Base-by-base conservation (phyloP, 2,888 invertebrate species). In the Noctua janthina region DNA sequence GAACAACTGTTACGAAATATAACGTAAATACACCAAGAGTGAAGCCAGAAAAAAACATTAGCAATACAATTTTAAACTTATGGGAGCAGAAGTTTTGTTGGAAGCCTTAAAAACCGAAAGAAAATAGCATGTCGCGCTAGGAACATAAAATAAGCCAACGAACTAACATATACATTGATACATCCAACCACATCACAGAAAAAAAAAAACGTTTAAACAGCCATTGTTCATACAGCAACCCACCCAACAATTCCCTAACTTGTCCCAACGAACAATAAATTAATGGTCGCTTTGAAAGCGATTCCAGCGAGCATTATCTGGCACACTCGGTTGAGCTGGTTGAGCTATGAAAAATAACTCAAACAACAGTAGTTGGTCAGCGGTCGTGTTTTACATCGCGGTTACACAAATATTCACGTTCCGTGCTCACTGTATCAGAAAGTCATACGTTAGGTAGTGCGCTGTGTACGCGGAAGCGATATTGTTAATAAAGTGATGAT, bases 341-440 rank as follows among this genome's bases (percentile, higher is more conserved):
- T 81, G 79, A 78, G 74, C 89, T 90, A 90, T 85, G 89, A 88
- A 87, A 87, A 82, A 90, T 83, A 85, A 88, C 78, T 85, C 75
- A 71, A 79, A 87, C 83, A 85, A 74, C 85, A 75, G 85, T 84
- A 91, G 90, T 89, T 90, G 90, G 92, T 91, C 92, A 91, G 90
- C 91, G 90, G 87, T 83, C 90, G 81, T 93, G 94, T 94, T 92
- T 93, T 93, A 94, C 93, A 92, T 87, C 86, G 87, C 88, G 89
- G 90, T 86, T 91, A 93, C 93, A 92, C 94, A 95, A 95, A 95
- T 93, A 93, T 93, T 92, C 92, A 85, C 89, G 90, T 88, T 90
- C 82, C 90, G 93, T 93, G 95, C 91, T 89, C 94, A 93, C 92
- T 95, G 94, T 96, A 96, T 95, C 95, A 95, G 95, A 95, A 95